A percentile compares a stretch with the other conserved stretches of the same genome.
These are phyloP conservation scores for Empis stercorea DNA, from an alignment of 2,888 invertebrate species.

Conservation along the genomic window DNA sequence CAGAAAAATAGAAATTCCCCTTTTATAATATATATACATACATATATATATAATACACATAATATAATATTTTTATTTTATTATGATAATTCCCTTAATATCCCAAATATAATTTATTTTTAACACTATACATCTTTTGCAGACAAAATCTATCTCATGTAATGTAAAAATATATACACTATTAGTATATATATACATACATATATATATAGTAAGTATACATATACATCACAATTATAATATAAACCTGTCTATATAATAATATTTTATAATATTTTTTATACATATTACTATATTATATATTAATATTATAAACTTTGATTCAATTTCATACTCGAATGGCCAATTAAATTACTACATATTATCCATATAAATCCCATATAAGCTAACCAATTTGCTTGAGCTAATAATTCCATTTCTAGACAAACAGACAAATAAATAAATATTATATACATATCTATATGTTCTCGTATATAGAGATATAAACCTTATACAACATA, in stretches of 20 bases:
- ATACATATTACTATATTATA: background rate
- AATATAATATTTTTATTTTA: too few relatives aligned
- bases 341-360: background rate
- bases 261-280: too few relatives aligned
- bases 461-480: too few relatives aligned
- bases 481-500: too few relatives aligned
- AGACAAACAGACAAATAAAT: background rate
- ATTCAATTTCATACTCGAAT: constrained; percentile 1
- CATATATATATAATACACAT: too few relatives aligned
- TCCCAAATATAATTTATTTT: too few relatives aligned
- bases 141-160: too few relatives aligned
- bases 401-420: background rate
- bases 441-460: background rate
- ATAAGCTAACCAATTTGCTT: background rate
- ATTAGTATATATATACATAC: background rate
- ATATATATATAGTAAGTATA: too few relatives aligned
- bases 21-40: too few relatives aligned
- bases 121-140: too few relatives aligned
- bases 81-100: too few relatives aligned
- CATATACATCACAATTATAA: background rate
- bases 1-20: too few relatives aligned
- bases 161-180: background rate
- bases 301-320: background rate
- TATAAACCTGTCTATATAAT: background rate
- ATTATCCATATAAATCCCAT: background rate